Conservation (phyloP, 2,888 invertebrate genomes). For the Rhyacophila evoluta region DNA sequence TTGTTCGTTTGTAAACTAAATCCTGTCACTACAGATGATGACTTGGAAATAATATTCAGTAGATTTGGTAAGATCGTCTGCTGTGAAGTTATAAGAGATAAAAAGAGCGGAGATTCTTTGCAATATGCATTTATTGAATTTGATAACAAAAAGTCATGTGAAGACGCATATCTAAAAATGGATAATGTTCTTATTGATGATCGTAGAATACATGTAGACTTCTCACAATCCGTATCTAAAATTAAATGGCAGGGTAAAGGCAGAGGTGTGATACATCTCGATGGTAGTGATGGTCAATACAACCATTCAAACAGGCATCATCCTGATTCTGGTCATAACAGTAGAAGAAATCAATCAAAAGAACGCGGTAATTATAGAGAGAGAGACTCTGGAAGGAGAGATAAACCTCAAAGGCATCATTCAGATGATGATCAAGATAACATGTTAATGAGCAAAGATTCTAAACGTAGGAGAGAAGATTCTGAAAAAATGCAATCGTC, state of each 20-base stretch:
- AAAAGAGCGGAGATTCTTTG: conserved; percentile 91
- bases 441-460: not conserved
- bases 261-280: conserved; percentile 76
- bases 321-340: conserved; percentile 52
- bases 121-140: conserved; percentile 99
- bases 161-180: conserved; percentile 99
- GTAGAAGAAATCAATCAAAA: conserved; percentile 39
- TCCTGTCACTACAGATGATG: conserved; percentile 97
- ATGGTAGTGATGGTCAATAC: conserved; percentile 55
- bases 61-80: conserved; percentile 94
- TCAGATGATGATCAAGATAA: conserved; percentile 36
- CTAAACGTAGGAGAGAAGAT: conserved; percentile 39
- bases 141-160: conserved; percentile 91
- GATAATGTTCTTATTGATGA: conserved; percentile 99
- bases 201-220: conserved; percentile 98
- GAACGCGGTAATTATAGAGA: conserved; percentile 45
- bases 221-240: conserved; percentile 98
- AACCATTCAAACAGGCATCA: conserved; percentile 35
- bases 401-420: conserved; percentile 30
- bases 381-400: conserved; percentile 47
- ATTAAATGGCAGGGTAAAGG: conserved; percentile 92
- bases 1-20: conserved; percentile 99
- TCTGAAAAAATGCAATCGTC: conserved; percentile 43
- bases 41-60: conserved; percentile 97
- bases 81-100: conserved; percentile 97